These are phyloP conservation scores for Melanaphis sacchari DNA, from an alignment of 1,140 invertebrate species.

Conservation along the genomic window DNA sequence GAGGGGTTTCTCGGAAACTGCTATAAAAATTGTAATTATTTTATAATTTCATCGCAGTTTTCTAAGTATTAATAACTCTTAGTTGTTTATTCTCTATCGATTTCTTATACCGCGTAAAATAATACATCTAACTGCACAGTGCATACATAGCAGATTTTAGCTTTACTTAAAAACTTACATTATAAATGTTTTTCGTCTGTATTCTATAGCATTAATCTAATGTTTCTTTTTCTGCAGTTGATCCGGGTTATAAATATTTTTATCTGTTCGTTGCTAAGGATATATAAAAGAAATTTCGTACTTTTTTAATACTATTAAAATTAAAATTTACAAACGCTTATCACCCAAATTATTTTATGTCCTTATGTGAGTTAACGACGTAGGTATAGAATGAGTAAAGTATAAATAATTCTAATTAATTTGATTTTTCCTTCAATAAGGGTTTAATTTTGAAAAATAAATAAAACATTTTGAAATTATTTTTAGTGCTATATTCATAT, in stretches of 20 bases:
- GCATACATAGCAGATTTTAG: not conserved
- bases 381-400: not conserved
- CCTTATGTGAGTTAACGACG: not conserved
- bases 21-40: not conserved
- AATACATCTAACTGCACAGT: not conserved
- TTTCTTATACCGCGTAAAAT: not conserved
- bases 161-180: not conserved
- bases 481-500: not conserved
- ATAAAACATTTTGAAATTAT: not conserved
- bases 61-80: not conserved
- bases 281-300: not conserved
- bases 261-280: not conserved
- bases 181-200: not conserved
- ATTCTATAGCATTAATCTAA: not conserved
- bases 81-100: not conserved
- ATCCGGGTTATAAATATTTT: not conserved
- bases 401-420: not conserved
- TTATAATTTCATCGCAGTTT: not conserved
- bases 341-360: not conserved
- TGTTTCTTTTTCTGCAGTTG: not conserved
- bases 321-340: not conserved
- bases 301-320: not conserved
- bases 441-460: not conserved
- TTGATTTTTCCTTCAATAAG: not conserved
- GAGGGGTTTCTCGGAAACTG: not conserved